phyloP scores from a whole-genome alignment of 2,797 vertebrate species.

The Threskiornis aethiopicus region DNA sequence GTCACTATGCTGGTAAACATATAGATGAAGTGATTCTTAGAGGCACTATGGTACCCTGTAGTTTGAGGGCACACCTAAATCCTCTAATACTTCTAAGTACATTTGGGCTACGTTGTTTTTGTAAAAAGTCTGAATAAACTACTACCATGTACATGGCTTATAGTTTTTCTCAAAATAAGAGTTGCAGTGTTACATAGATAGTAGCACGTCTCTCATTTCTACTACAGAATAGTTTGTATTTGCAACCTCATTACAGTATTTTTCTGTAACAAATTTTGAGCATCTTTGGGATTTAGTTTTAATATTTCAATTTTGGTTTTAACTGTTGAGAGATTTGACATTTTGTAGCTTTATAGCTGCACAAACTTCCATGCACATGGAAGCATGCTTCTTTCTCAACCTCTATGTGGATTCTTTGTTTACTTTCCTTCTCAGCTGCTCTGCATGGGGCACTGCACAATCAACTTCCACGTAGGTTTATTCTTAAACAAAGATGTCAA shows the following conservation, averaged over 20 bases:
- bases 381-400: background rate
- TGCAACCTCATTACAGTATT: background rate
- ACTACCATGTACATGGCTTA: background rate
- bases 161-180: background rate
- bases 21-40: background rate
- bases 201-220: background rate
- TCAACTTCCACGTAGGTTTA: background rate
- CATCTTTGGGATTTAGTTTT: background rate
- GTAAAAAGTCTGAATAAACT: background rate
- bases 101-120: background rate
- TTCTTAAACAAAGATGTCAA: background rate
- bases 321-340: background rate
- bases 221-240: background rate
- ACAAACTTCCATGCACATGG: background rate
- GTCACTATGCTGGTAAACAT: background rate
- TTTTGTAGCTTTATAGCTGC: background rate
- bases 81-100: background rate
- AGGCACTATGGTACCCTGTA: background rate
- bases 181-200: background rate
- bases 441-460: background rate
- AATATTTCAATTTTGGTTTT: background rate
- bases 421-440: background rate
- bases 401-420: background rate
- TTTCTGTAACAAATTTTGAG: background rate
- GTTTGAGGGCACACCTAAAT: background rate